phyloP scores from a whole-genome alignment of 1,140 invertebrate genomes.

The Leptinotarsa defecta region DNA sequence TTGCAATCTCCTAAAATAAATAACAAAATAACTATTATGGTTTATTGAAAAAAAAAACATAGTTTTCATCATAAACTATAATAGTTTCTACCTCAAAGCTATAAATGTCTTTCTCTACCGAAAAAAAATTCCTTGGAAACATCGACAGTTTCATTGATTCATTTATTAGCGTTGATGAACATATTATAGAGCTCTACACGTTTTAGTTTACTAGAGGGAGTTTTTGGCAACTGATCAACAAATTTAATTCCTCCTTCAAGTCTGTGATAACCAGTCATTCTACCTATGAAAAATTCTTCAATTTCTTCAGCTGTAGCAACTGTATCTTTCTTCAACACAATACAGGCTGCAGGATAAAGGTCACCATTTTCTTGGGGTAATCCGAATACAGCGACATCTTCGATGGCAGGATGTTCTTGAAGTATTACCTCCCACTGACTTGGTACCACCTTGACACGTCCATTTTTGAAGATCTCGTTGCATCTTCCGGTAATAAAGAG shows the following conservation, averaged over 20 bases:
- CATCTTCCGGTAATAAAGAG: conserved; percentile 74
- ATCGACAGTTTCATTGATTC: too few relatives aligned
- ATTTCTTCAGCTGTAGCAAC: conserved; percentile 48
- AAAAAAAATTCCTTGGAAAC: too few relatives aligned
- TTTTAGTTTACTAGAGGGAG: conserved; percentile 61
- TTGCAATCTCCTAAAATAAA: too few relatives aligned
- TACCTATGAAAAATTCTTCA: conserved; percentile 56
- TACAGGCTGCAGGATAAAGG: not conserved
- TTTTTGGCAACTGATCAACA: conserved; percentile 59
- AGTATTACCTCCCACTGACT: conserved; percentile 80
- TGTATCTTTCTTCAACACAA: not conserved
- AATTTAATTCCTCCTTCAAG: conserved; percentile 58
- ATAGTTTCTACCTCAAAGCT: too few relatives aligned
- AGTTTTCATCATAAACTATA: too few relatives aligned
- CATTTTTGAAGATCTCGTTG: conserved; percentile 82
- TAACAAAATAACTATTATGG: too few relatives aligned
- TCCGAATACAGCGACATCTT: conserved; percentile 78
- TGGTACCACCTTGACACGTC: conserved; percentile 57
- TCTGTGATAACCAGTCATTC: conserved; percentile 27
- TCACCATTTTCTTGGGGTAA: conserved; percentile 49
- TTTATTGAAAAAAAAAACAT: too few relatives aligned
- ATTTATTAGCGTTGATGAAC: not conserved
- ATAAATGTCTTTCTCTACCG: too few relatives aligned
- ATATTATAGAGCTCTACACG: conserved; percentile 3
- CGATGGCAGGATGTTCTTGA: conserved; percentile 68